These are phyloP conservation scores for Smittia aterrima DNA, from an alignment of 2,888 invertebrate genomes.

Conservation along the genomic window DNA sequence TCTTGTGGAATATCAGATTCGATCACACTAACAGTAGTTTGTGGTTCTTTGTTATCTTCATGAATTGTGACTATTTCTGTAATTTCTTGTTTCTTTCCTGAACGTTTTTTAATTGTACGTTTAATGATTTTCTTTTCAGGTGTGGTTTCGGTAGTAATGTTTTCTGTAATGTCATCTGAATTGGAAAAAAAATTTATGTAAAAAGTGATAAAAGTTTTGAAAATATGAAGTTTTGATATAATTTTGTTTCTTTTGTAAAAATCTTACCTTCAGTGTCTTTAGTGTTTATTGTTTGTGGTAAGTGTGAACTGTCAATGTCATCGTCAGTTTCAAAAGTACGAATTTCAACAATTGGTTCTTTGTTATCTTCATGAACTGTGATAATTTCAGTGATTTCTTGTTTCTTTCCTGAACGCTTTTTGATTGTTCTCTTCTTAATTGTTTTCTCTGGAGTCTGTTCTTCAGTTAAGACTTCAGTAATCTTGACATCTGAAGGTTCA, in stretches of 20 bases:
- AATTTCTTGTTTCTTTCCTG: slow-evolving; percentile 45
- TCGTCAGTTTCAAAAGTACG: no score
- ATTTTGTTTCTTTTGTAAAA: no score
- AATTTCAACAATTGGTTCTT: slow-evolving; percentile 47
- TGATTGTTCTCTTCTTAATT: slow-evolving; percentile 49
- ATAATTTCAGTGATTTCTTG: slow-evolving; percentile 49
- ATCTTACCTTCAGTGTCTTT: no score
- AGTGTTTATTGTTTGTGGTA: no score
- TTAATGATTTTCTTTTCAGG: slow-evolving; percentile 42
- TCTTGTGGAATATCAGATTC: not conserved
- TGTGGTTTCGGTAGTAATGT: slow-evolving; percentile 43
- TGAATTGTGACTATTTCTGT: slow-evolving; percentile 48
- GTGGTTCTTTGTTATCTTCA: slow-evolving; percentile 50
- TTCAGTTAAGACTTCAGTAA: slow-evolving; percentile 44
- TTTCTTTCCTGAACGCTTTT: slow-evolving; percentile 49
- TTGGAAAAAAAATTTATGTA: no score
- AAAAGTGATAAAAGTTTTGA: no score
- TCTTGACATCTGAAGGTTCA: slow-evolving; percentile 49
- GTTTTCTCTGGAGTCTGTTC: slow-evolving; percentile 47
- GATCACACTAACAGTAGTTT: slow-evolving; percentile 47
- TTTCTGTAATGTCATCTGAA: slow-evolving; percentile 44
- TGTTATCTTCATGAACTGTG: slow-evolving; percentile 47
- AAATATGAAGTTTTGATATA: no score
- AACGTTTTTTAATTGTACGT: slow-evolving; percentile 47
- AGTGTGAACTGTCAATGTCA: no score